These are phyloP conservation scores for Speoplatyrhinus poulsoni DNA, from an alignment of 2,113 vertebrate species.

Conservation along the genomic window DNA sequence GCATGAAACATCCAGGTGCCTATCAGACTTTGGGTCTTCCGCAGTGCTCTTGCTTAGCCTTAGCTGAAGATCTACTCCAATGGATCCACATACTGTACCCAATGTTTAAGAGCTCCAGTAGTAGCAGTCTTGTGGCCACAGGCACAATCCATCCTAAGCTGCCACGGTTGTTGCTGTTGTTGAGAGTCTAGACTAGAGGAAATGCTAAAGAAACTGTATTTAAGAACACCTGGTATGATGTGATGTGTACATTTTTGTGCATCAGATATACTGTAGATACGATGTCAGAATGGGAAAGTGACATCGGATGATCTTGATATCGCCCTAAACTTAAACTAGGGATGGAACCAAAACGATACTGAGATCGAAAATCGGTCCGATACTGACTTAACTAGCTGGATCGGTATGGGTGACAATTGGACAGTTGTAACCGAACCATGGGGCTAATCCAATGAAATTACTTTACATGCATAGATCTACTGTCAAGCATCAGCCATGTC, in stretches of 20 bases:
- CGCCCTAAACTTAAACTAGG: too few relatives aligned
- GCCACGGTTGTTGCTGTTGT: neutral
- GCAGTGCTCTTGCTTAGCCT: slow-evolving; percentile 13
- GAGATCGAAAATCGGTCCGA: too few relatives aligned
- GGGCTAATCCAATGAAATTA: too few relatives aligned
- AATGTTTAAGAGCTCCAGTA: slow-evolving; percentile 8
- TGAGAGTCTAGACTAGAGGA: neutral
- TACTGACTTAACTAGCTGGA: too few relatives aligned
- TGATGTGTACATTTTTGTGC: neutral
- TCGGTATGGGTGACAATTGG: too few relatives aligned
- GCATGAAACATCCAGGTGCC: too few relatives aligned
- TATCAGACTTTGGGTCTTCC: neutral
- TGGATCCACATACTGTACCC: neutral
- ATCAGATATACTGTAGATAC: neutral
- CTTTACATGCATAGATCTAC: too few relatives aligned
- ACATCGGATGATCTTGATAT: too few relatives aligned
- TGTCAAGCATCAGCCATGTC: too few relatives aligned
- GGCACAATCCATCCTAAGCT: neutral
- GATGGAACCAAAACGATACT: too few relatives aligned
- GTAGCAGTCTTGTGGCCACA: slow-evolving; percentile 3
- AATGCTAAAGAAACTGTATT: neutral
- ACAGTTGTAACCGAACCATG: too few relatives aligned
- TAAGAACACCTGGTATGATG: neutral
- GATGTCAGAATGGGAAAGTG: too few relatives aligned
- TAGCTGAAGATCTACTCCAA: neutral